A percentile compares a stretch with the other conserved stretches of the same genome.
These are phyloP conservation scores for Chlamydotis undulata DNA, from an alignment of 2,113 vertebrate species.

Conservation along the genomic window DNA sequence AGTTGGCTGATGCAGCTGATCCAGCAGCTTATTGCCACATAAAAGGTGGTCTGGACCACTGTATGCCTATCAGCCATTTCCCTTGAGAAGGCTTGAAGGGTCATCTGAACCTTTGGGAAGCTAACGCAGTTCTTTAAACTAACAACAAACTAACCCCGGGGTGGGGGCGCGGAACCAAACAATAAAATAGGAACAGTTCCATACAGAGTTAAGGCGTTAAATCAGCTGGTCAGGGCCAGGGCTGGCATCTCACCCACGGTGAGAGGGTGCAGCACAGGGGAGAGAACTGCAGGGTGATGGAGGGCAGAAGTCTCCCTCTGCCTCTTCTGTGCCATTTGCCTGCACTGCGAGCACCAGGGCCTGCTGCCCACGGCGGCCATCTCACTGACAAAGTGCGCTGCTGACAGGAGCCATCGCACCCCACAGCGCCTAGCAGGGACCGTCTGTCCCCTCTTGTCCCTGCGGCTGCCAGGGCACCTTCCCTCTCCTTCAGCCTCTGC, in stretches of 20 bases:
- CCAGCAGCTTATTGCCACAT: background rate
- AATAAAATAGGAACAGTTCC: background rate
- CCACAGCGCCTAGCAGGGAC: no score
- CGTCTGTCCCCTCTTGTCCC: background rate
- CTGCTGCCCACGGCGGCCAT: background rate
- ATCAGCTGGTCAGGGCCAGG: no score
- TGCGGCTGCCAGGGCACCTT: background rate
- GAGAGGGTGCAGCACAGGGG: accelerated
- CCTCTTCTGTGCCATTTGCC: no score
- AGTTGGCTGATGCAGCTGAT: background rate
- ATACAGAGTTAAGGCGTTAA: background rate
- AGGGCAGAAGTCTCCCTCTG: background rate
- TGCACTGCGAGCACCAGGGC: no score
- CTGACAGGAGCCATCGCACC: background rate
- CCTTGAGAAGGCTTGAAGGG: background rate
- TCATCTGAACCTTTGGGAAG: background rate
- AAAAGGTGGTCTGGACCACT: background rate
- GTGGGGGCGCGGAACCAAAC: no score
- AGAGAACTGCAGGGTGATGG: no score
- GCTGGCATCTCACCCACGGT: no score
- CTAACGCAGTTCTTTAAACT: background rate
- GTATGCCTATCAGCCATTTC: background rate
- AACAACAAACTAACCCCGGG: background rate
- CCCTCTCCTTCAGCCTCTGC: background rate
- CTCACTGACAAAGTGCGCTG: no score